phyloP scores from a whole-genome alignment of 2,888 invertebrate genomes.

The Ashinkailepas kermadecensis region DNA sequence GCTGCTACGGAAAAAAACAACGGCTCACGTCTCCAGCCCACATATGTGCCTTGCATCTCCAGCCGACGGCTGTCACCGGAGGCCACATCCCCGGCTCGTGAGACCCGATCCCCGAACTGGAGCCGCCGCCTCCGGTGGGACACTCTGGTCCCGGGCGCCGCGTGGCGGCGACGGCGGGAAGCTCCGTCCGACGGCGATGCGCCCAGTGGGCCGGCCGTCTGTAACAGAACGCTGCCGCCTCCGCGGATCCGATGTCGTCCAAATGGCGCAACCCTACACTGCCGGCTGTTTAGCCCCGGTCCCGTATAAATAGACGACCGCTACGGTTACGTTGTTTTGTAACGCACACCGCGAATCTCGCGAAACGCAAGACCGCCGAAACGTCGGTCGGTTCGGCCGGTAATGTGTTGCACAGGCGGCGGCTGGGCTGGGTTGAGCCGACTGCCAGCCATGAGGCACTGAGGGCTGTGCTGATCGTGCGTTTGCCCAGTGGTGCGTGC shows the following conservation, averaged over 20 bases:
- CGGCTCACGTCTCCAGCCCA: too few relatives aligned
- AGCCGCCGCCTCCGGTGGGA: neutral
- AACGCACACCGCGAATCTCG: constrained; percentile 15
- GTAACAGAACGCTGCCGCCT: neutral
- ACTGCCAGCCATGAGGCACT: too few relatives aligned
- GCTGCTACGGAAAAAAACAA: too few relatives aligned
- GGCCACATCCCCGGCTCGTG: too few relatives aligned
- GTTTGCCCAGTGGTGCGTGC: too few relatives aligned
- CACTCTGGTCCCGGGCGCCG: neutral
- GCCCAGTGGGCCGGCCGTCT: constrained; percentile 5
- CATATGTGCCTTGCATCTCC: too few relatives aligned
- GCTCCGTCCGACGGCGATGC: neutral
- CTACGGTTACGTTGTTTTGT: constrained; percentile 20
- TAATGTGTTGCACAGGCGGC: neutral
- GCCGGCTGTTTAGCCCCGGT: constrained; percentile 5
- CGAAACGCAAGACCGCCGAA: neutral
- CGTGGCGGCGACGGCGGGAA: neutral
- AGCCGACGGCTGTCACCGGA: too few relatives aligned
- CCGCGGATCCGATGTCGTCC: neutral
- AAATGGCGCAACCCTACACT: constrained; percentile 4
- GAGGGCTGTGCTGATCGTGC: too few relatives aligned
- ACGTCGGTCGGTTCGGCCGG: neutral
- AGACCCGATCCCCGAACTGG: neutral
- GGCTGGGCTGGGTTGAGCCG: too few relatives aligned
- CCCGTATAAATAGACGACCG: constrained; percentile 19